Base-by-base conservation (phyloP, 2,113 vertebrate species). In the Actenoides lindsayi region DNA sequence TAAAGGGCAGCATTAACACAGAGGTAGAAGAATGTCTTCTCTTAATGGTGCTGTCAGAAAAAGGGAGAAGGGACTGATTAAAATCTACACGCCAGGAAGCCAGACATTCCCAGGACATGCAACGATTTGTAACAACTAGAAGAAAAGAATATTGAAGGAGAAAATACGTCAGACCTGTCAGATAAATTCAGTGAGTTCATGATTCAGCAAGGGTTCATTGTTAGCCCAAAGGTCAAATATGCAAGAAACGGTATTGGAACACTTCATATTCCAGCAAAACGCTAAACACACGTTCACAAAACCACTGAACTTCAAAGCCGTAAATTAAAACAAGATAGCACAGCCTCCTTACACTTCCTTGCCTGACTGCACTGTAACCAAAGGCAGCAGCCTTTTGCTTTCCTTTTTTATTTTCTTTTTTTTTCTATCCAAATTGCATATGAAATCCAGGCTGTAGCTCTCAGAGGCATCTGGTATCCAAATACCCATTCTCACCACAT, bases 201-300 rank as follows among this genome's bases (percentile, higher is more conserved):
- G 87, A 94, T 79, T 89, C 89, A 76, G 64, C 54, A 81, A 10
- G 16, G 51, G 54, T 56, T 90, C 82, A 35, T 24, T 86, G 79
- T 75, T 70, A 92, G 64, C 64, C 46, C 90, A 96, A 96, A 96
- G 94, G 92, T 81, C 92, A 96, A 74, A 93, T 42, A 60, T 74
- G 79, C 71, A 92, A 63, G 67, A 59, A 35, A 74, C 81, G 44
- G 54, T 44, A 54, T 0, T 21, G 67, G 54, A 87, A 19, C 25
- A 17, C 28, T 89, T 81, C 16, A 33, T 1, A 21, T 60, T 76
- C 39, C 2, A 54, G 50, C 28, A 53, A 92, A 94, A 89, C 46
- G 25, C 51, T 90, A 70, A 92, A 63, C 30, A 83, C 56, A 75
- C 24, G 12, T 57, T 82, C 62, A 37, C 48, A 37, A 9, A 69